phyloP scores from a whole-genome alignment of 2,888 invertebrate genomes.

The Campopleginae sp. region DNA sequence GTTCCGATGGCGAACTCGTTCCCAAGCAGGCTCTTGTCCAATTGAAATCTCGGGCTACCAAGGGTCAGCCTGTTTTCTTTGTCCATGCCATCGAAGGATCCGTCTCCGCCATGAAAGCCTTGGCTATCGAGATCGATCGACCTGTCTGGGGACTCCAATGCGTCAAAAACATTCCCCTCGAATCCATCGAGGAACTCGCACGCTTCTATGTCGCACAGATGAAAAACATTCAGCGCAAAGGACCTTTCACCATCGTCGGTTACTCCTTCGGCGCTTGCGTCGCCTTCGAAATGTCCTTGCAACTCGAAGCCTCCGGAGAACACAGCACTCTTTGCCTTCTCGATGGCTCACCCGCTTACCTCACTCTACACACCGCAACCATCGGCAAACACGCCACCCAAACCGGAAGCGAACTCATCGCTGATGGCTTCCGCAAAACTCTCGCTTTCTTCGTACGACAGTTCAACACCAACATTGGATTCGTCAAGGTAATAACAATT shows the following conservation, averaged over 20 bases:
- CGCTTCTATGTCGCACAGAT: constrained; percentile 90
- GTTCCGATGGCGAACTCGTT: constrained; percentile 88
- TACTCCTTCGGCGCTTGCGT: constrained; percentile 98
- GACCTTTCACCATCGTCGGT: constrained; percentile 95
- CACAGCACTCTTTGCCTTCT: constrained; percentile 90
- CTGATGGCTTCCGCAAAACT: constrained; percentile 83
- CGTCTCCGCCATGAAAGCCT: constrained; percentile 88
- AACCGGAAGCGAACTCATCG: constrained; percentile 78
- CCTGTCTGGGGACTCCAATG: constrained; percentile 97
- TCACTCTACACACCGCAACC: constrained; percentile 88
- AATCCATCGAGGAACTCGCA: constrained; percentile 90
- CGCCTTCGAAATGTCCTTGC: constrained; percentile 97
- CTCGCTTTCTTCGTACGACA: constrained; percentile 93
- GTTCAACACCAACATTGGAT: constrained; percentile 90
- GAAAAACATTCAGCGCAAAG: constrained; percentile 90
- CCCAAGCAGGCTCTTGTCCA: constrained; percentile 90
- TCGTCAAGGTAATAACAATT: constrained; percentile 86
- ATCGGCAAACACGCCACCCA: constrained; percentile 87
- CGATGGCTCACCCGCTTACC: constrained; percentile 95
- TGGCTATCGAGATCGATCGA: constrained; percentile 90
- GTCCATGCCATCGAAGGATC: constrained; percentile 96
- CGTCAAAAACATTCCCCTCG: constrained; percentile 90
- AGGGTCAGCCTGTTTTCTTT: constrained; percentile 87
- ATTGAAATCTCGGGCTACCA: constrained; percentile 86
- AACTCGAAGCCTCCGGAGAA: constrained; percentile 89